Evolutionary conservation across 1,140 invertebrate species (phyloP).

Genomic region (Drosophila suzukii): DNA sequence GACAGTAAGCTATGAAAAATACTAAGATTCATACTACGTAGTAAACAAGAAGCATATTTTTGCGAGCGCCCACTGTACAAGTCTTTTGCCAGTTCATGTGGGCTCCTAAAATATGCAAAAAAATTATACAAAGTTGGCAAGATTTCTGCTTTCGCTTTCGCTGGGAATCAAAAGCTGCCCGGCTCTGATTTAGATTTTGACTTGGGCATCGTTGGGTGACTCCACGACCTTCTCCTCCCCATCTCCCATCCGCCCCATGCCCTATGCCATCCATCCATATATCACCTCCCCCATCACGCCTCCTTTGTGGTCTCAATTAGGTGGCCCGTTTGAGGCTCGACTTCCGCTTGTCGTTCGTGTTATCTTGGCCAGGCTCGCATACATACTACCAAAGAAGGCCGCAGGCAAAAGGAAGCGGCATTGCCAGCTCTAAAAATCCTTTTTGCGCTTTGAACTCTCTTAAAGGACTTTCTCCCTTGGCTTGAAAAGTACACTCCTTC

Average conservation of each 20-base stretch:
- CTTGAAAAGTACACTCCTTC: slow-evolving; percentile 6
- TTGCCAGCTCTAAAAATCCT: slow-evolving; percentile 26
- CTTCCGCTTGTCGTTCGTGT: slow-evolving; percentile 47
- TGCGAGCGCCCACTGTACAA: slow-evolving; percentile 7
- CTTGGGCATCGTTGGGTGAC: slow-evolving; percentile 26
- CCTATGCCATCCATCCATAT: slow-evolving; percentile 13
- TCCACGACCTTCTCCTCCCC: neutral
- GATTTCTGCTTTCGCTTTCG: slow-evolving; percentile 51
- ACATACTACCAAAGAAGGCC: slow-evolving; percentile 44
- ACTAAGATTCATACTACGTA: neutral
- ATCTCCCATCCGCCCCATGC: slow-evolving; percentile 1
- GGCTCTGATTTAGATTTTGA: slow-evolving; percentile 46
- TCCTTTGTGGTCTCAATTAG: slow-evolving; percentile 72
- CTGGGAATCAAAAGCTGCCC: slow-evolving; percentile 36
- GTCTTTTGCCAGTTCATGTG: slow-evolving; percentile 10
- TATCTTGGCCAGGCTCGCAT: slow-evolving; percentile 55
- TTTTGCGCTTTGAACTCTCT: slow-evolving; percentile 6
- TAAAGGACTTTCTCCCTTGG: slow-evolving; percentile 16
- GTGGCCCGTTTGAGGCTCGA: slow-evolving; percentile 35
- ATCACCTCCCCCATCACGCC: slow-evolving; percentile 23
- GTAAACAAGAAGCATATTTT: neutral
- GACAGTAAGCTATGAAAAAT: neutral
- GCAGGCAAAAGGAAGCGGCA: slow-evolving; percentile 30
- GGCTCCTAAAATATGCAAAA: slow-evolving; percentile 47
- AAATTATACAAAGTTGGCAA: slow-evolving; percentile 50